Conservation (phyloP, 2,113 vertebrate genomes). For the Xiphophorus couchianus region DNA sequence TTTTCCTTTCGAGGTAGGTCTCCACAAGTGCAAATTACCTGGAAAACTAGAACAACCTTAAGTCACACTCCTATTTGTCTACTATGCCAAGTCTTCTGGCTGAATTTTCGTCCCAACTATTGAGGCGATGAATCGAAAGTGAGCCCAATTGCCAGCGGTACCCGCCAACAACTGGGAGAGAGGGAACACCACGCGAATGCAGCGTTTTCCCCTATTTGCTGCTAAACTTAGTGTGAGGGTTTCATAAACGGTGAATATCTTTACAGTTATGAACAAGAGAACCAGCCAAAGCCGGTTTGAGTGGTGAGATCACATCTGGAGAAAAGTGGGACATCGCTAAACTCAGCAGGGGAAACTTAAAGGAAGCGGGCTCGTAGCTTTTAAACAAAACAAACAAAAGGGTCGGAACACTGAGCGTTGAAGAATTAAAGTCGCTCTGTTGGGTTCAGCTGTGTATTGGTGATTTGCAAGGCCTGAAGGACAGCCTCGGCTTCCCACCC, state of each 20-base stretch:
- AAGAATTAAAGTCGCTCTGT: constrained; percentile 16
- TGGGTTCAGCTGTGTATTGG: constrained; percentile 54
- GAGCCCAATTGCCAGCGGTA: constrained; percentile 52
- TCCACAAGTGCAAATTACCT: not conserved
- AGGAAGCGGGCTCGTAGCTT: not conserved
- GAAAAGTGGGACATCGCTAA: not conserved
- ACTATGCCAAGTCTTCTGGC: constrained; percentile 21
- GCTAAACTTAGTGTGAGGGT: not conserved
- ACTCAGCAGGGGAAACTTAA: not conserved
- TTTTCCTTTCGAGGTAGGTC: not conserved
- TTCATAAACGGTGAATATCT: not conserved
- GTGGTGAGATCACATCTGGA: not conserved
- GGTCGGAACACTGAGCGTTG: constrained; percentile 8
- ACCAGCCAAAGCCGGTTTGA: not conserved
- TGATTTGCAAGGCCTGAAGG: constrained; percentile 68
- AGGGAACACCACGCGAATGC: constrained; percentile 27
- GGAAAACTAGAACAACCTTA: constrained; percentile 1
- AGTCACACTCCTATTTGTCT: constrained; percentile 12
- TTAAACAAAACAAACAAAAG: not conserved
- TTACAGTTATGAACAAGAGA: not conserved
- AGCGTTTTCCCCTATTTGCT: not conserved
- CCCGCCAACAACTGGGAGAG: constrained; percentile 58
- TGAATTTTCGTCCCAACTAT: constrained; percentile 46
- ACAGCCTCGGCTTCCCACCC: constrained; percentile 60
- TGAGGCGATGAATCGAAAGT: constrained; percentile 37